A percentile compares a stretch with the other conserved stretches of the same genome.
These are phyloP conservation scores for Montifringilla adamsi DNA, from an alignment of 2,113 vertebrate genomes.

Conservation along the genomic window DNA sequence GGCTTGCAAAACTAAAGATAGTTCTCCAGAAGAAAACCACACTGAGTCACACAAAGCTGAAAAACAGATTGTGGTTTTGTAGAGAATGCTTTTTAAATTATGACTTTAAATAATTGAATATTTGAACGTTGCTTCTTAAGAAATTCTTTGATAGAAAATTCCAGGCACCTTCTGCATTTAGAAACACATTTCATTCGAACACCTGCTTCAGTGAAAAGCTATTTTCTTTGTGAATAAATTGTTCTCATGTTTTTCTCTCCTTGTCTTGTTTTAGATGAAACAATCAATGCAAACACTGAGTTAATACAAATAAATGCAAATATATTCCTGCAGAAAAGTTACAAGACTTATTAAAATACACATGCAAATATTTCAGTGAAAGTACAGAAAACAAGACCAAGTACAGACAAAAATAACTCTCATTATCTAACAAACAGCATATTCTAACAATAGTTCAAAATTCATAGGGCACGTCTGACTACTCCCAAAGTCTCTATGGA, in stretches of 20 bases:
- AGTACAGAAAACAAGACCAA: constrained; percentile 22
- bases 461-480: neutral
- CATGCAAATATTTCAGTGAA: constrained; percentile 39
- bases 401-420: constrained; percentile 37
- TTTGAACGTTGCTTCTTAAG: neutral
- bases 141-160: constrained; percentile 7
- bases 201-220: neutral
- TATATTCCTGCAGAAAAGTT: constrained; percentile 41
- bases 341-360: constrained; percentile 51
- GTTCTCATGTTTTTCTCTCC: constrained; percentile 2
- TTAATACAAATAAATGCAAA: constrained; percentile 66
- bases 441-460: neutral
- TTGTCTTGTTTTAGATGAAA: constrained; percentile 47
- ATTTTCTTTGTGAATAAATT: constrained; percentile 49
- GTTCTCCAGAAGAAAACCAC: neutral
- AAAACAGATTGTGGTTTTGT: neutral
- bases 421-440: constrained; percentile 17
- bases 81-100: neutral
- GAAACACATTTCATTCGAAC: constrained; percentile 3
- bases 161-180: neutral
- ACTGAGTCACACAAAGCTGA: neutral
- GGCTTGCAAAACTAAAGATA: constrained; percentile 7
- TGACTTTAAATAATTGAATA: neutral
- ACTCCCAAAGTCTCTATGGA: neutral
- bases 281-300: constrained; percentile 36